Evolutionary conservation across 2,888 invertebrate genomes (phyloP).

Genomic region (Agelastica alni): DNA sequence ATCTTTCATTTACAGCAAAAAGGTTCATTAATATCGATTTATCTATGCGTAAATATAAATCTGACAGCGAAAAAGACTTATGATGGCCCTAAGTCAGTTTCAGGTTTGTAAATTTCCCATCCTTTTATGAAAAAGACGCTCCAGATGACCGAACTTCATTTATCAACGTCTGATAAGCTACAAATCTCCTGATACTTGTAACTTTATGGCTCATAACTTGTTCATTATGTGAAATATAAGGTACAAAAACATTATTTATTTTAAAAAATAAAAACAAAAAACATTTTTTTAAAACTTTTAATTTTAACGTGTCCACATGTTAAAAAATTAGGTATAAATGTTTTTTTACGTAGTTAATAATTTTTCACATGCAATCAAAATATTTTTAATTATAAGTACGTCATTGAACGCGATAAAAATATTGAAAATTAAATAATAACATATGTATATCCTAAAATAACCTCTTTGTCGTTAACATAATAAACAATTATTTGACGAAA

Average conservation of each 20-base stretch:
- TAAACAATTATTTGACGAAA: too few relatives aligned
- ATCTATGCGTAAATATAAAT: constrained; percentile 37
- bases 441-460: too few relatives aligned
- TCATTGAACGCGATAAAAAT: too few relatives aligned
- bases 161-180: constrained; percentile 47
- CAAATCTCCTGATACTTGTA: constrained; percentile 39
- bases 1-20: neutral
- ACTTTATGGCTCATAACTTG: constrained; percentile 35
- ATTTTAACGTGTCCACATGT: too few relatives aligned
- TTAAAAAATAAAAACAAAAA: too few relatives aligned
- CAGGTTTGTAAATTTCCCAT: constrained; percentile 34
- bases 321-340: too few relatives aligned
- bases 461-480: too few relatives aligned
- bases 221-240: constrained; percentile 29
- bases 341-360: too few relatives aligned
- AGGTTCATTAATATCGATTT: constrained; percentile 40
- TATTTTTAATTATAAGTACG: too few relatives aligned
- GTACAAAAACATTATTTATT: constrained; percentile 34
- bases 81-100: constrained; percentile 41
- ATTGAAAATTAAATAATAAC: too few relatives aligned
- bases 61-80: constrained; percentile 42
- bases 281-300: too few relatives aligned
- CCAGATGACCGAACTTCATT: constrained; percentile 39
- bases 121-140: constrained; percentile 31
- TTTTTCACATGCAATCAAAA: too few relatives aligned